Conservation (phyloP, 2,113 vertebrate species). For the Acrocephalus kingi region DNA sequence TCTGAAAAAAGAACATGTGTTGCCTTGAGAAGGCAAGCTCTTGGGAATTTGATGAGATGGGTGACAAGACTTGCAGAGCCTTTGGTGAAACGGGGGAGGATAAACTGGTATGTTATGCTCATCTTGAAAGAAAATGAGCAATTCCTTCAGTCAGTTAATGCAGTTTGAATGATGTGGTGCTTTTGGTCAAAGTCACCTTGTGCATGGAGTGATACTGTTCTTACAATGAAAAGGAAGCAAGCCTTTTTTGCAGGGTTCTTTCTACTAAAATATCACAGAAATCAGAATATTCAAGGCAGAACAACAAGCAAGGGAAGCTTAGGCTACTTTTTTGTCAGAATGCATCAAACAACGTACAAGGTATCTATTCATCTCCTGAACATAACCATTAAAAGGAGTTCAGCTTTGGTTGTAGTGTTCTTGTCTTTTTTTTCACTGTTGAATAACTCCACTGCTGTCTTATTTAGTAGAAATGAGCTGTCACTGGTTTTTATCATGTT, state of each 20-base stretch:
- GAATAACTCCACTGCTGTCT: background rate
- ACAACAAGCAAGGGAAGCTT: background rate
- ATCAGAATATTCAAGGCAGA: background rate
- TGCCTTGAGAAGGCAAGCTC: background rate
- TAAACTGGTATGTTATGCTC: background rate
- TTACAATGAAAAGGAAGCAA: background rate
- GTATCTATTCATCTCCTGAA: background rate
- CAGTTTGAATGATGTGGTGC: background rate
- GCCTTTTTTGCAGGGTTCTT: background rate
- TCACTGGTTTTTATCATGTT: background rate
- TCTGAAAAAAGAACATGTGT: background rate
- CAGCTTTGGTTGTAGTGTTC: background rate
- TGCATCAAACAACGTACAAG: background rate
- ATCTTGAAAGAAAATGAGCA: background rate
- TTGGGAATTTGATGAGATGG: background rate
- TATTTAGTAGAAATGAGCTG: background rate
- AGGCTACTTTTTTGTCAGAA: background rate
- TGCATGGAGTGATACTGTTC: background rate
- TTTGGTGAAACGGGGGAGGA: background rate
- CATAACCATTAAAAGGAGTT: background rate
- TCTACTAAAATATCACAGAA: background rate
- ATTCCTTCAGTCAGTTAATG: background rate
- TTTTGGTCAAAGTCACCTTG: slow-evolving; percentile 20
- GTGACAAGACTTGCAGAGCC: background rate
- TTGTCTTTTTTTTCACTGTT: background rate